These are phyloP conservation scores for Netelia inedita DNA, from an alignment of 2,888 invertebrate species.

Conservation along the genomic window DNA sequence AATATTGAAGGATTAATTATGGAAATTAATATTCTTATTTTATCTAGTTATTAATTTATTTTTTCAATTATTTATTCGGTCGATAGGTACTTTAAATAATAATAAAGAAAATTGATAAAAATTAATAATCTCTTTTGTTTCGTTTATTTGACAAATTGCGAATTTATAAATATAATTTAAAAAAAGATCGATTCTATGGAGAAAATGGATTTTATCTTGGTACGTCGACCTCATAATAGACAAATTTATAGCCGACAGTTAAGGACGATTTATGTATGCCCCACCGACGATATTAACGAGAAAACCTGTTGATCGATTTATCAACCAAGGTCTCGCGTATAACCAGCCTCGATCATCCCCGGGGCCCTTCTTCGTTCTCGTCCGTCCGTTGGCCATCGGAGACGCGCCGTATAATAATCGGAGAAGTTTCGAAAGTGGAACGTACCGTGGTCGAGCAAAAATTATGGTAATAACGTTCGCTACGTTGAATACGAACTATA, in stretches of 20 bases:
- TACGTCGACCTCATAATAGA: background rate
- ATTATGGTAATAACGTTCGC: slow-evolving; percentile 22
- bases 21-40: too few relatives aligned
- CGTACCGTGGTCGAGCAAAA: slow-evolving; percentile 24
- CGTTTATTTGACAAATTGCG: too few relatives aligned
- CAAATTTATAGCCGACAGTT: background rate
- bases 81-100: too few relatives aligned
- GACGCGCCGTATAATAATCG: slow-evolving; percentile 4
- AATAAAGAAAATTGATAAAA: too few relatives aligned
- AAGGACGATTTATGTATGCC: background rate
- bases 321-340: slow-evolving; percentile 25
- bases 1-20: too few relatives aligned
- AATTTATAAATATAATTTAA: too few relatives aligned
- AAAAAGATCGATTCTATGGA: too few relatives aligned
- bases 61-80: too few relatives aligned
- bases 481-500: background rate
- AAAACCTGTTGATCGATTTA: slow-evolving; percentile 31
- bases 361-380: slow-evolving; percentile 40
- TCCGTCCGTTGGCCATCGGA: background rate
- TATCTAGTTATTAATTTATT: too few relatives aligned
- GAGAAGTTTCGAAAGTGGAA: slow-evolving; percentile 36
- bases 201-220: too few relatives aligned
- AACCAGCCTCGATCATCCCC: slow-evolving; percentile 28
- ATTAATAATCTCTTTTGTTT: too few relatives aligned
- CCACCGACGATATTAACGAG: background rate